Conservation (phyloP, 2,113 vertebrate genomes). For the Anoura caudifer region DNA sequence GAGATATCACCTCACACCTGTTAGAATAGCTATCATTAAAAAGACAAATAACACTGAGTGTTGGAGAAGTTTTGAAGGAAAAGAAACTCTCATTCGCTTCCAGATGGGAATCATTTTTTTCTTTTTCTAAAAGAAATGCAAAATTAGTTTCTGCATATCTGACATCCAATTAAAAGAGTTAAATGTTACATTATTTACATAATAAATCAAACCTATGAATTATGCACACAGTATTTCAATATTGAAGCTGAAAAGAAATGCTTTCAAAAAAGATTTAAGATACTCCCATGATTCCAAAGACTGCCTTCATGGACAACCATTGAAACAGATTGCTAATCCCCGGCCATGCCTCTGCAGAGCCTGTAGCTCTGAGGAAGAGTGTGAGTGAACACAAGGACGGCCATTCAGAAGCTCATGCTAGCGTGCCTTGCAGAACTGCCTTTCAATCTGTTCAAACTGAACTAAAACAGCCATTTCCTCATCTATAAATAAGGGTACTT, state of each 20-base stretch:
- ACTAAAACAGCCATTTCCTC: neutral
- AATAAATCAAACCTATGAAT: neutral
- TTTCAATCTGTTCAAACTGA: neutral
- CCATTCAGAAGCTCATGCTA: neutral
- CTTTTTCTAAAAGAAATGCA: neutral
- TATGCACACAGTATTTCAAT: neutral
- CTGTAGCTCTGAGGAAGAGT: neutral
- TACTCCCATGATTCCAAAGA: neutral
- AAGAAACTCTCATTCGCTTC: neutral
- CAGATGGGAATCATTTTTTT: neutral
- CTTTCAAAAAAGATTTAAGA: neutral
- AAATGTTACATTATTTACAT: neutral
- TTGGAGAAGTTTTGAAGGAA: neutral
- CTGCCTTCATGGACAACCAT: too few relatives aligned
- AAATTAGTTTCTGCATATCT: neutral
- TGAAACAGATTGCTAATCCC: too few relatives aligned
- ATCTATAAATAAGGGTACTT: neutral
- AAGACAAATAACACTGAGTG: neutral
- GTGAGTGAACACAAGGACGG: neutral
- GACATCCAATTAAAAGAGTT: neutral
- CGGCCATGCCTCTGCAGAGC: neutral
- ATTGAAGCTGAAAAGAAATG: neutral
- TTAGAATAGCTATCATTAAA: neutral
- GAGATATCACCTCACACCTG: too few relatives aligned
- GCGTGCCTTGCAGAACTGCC: neutral